Evolutionary conservation across 1,140 invertebrate species (phyloP), one percentile per base, ranked within the genome.

Genomic region (Leptoteleia sp.): DNA sequence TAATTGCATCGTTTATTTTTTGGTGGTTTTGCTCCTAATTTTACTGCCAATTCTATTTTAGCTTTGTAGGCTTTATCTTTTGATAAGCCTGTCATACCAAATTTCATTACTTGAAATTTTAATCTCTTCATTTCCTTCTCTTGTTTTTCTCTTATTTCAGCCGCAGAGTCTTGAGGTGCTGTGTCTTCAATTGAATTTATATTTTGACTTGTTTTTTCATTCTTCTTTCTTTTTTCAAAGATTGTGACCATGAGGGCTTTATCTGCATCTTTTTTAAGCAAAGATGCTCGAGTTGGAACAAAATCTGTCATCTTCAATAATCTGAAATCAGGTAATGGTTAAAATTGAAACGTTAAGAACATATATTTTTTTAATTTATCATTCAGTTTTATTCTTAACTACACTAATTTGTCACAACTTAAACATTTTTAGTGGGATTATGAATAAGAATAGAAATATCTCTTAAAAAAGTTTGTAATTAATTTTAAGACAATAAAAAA

Each of bases 41-140:
- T 92, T 16, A 94, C 87, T 6, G 92, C 89, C 13, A 93, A 85
- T 15, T 90, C 91, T 15, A 92, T 86, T 83, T 93, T 91, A 48
- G 92, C 91, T 85, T 91, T 85, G 35, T 88, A 85, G 68, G 92
- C 91, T 57, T 91, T 90, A 29, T 85, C 81, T n/a, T 89, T 86
- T 11, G 91, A 85, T 8, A 93, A 90, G 38, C 92, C 92, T 43
- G 91, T 90, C 73, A 92, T 92, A 42, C 91, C 93, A 82, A 94
- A 93, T 68, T 92, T 93, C 27, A 93, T 89, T 4, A 94, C 87
- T 76, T 94, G 93, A 80, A 91, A 89, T 50, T 91, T 89, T 0
- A 90, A 86, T 54, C 83, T 90, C 40, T 92, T 92, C 71, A 93
- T 92, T 65, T 92, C 91, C 15, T 91, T 79, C 78, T 91, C 90